Percentiles rank a stretch among this genome's conserved stretches.
phyloP scores from a whole-genome alignment of 2,113 vertebrate species.

The Peromyscus leucopus region DNA sequence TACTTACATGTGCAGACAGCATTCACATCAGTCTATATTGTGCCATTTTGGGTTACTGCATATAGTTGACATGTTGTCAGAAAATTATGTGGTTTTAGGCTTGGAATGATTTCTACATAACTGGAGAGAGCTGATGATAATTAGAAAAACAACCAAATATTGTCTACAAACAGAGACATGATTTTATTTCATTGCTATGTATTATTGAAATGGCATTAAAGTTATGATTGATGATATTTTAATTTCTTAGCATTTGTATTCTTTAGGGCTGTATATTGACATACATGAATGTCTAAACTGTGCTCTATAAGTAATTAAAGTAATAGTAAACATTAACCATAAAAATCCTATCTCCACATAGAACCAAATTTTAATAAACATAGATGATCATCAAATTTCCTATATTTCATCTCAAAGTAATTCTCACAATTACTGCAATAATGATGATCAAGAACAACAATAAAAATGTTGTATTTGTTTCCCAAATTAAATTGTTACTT shows the following conservation, averaged over 20 bases:
- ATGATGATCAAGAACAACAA: neutral
- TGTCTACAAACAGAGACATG: neutral
- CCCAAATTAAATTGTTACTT: conserved; percentile 1
- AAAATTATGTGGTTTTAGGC: neutral
- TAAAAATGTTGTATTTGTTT: neutral
- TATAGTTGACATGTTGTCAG: neutral
- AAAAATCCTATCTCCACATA: neutral
- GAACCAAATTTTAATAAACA: neutral
- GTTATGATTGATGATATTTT: neutral
- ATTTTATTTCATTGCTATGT: neutral
- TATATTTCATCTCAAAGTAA: conserved; percentile 3
- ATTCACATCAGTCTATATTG: neutral
- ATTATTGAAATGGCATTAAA: conserved; percentile 6
- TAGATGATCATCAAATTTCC: neutral
- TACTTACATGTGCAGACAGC: no score
- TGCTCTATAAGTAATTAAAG: neutral
- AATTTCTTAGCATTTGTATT: neutral
- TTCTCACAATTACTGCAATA: neutral
- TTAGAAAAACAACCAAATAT: neutral
- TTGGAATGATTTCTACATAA: neutral
- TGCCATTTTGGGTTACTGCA: neutral
- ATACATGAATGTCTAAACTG: neutral
- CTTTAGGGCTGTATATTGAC: neutral
- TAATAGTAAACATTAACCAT: neutral
- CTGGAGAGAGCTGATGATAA: neutral